A percentile compares a stretch with the other conserved stretches of the same genome.
Conservation (phyloP, 2,888 invertebrate genomes). For the Monochamus alternatus region DNA sequence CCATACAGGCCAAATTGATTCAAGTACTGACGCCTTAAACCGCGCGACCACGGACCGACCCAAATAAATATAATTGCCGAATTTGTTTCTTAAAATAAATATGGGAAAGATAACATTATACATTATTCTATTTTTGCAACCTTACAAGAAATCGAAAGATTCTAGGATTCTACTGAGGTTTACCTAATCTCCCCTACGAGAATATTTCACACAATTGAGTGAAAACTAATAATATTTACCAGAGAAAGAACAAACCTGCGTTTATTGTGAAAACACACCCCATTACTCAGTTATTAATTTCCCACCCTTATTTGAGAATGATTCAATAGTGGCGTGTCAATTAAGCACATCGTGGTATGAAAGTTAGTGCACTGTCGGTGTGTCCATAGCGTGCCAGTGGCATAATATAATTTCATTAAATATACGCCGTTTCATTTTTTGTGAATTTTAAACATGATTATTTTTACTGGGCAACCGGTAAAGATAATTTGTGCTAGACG, state of each 20-base stretch:
- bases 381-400: neutral
- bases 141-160: no score
- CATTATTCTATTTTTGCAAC: no score
- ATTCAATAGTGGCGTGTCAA: slow-evolving; percentile 20
- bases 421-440: neutral
- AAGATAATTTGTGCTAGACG: neutral
- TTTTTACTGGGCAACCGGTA: neutral
- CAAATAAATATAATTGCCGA: no score
- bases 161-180: no score
- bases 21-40: no score
- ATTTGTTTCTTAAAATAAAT: no score
- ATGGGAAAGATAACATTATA: no score
- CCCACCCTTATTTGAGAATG: slow-evolving; percentile 28
- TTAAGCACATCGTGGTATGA: neutral
- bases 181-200: no score
- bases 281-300: slow-evolving; percentile 32
- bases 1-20: no score
- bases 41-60: no score
- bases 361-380: neutral
- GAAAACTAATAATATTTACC: slow-evolving; percentile 23
- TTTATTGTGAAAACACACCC: slow-evolving; percentile 29
- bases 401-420: neutral
- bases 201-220: no score
- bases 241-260: slow-evolving; percentile 4
- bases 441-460: neutral